Percentiles rank a stretch among this genome's conserved stretches.
Conservation (phyloP, 1,140 invertebrate genomes). For the Dendroctonus valens region DNA sequence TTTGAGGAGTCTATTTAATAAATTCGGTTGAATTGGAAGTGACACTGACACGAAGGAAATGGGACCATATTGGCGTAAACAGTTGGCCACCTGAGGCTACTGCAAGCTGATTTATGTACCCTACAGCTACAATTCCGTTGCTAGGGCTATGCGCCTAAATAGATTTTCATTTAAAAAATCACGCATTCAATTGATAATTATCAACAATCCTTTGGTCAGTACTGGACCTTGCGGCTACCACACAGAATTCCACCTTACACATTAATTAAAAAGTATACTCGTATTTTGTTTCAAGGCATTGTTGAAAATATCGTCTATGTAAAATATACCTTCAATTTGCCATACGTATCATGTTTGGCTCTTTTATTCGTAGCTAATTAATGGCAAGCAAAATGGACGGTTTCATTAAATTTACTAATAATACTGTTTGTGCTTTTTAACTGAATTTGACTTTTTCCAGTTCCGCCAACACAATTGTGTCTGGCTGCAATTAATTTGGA, state of each 20-base stretch:
- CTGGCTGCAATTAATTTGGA: slow-evolving; percentile 33
- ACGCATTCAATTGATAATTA: too few species aligned
- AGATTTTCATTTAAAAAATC: too few species aligned
- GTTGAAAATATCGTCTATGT: neutral
- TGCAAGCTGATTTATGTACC: too few species aligned
- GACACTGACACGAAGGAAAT: slow-evolving; percentile 25
- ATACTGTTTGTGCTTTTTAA: slow-evolving; percentile 26
- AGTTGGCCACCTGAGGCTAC: slow-evolving; percentile 3
- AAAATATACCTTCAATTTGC: neutral
- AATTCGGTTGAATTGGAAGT: slow-evolving; percentile 26
- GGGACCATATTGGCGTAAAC: slow-evolving; percentile 17
- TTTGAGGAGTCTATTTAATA: slow-evolving; percentile 29
- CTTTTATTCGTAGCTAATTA: slow-evolving; percentile 9
- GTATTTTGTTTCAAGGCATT: neutral
- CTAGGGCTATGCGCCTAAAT: too few species aligned
- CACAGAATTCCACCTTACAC: neutral
- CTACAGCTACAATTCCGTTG: too few species aligned
- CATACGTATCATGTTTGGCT: neutral
- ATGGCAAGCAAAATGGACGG: neutral
- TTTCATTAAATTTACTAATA: slow-evolving; percentile 22
- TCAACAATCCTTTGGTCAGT: too few species aligned
- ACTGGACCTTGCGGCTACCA: neutral
- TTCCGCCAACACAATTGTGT: slow-evolving; percentile 31
- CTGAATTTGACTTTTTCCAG: slow-evolving; percentile 28
- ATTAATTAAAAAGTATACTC: neutral